Evolutionary conservation across 2,797 vertebrate genomes (phyloP), one percentile per base, ranked within the genome.

Genomic region (Parambassis ranga): DNA sequence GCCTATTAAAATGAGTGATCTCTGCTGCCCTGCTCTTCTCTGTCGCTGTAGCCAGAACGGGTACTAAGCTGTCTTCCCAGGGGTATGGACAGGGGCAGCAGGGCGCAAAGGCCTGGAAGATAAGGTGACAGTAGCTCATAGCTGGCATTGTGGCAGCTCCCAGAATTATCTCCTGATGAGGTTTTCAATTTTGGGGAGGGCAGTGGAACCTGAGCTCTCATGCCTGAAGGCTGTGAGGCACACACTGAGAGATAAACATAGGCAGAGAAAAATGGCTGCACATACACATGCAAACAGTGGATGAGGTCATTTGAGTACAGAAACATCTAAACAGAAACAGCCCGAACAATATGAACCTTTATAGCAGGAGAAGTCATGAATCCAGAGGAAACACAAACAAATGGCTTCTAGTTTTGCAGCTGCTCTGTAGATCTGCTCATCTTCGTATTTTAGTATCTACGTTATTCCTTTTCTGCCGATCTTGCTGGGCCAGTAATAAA

Each of bases 1-100:
- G 87, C 89, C 81, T 90, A 92, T 71, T 86, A 92, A 92, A 92
- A 92, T 93, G 92, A 94, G 90, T 90, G 92, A 92, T 89, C 89
- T 88, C 83, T 43, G 49, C 77, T 72, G 74, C 74, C 87, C 75
- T 30, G 69, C 68, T 75, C 70, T 67, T 75, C 77, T 78, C 72
- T 74, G 62, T 79, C 15, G 51, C 81, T 61, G 61, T 20, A 68
- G 73, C 83, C 75, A 70, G 77, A 80, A 87, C 79, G 89, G 62
- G 71, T 61, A 79, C 86, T 86, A 88, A 86, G 82, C 84, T 77
- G 79, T 79, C 72, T 46, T 84, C 87, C 89, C 87, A 39, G 26
- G 85, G 81, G 84, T 77, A 65, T n/a, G 48, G 64, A 65, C 75
- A 31, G 62, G 63, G 68, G 83, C 79, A 71, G 71, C 57, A 35